These are phyloP conservation scores for Sus scrofa DNA, from an alignment of 2,113 vertebrate genomes.

Conservation along the genomic window T2T-Sscrofa CM000816.6:76905001-76905500, in stretches of 20 bases:
- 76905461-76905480: not conserved
- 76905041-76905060: not conserved
- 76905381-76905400: not conserved
- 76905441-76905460: not conserved
- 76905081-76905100: not conserved
- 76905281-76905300: not conserved
- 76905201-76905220: not conserved
- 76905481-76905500: not conserved
- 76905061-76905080: not conserved
- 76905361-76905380: not conserved
- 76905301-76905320: not conserved
- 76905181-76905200: not conserved
- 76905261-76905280: not conserved
- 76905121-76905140: not conserved
- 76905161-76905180: not conserved
- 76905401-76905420: not conserved
- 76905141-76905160: constrained; percentile 1
- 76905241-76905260: not conserved
- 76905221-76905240: not conserved
- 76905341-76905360: not conserved
- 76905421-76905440: not conserved
- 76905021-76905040: constrained; percentile 17
- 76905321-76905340: not conserved
- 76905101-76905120: not conserved
- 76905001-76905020: not conserved